Conservation (phyloP, 2,113 vertebrate genomes). For the Gyps fulvus region DNA sequence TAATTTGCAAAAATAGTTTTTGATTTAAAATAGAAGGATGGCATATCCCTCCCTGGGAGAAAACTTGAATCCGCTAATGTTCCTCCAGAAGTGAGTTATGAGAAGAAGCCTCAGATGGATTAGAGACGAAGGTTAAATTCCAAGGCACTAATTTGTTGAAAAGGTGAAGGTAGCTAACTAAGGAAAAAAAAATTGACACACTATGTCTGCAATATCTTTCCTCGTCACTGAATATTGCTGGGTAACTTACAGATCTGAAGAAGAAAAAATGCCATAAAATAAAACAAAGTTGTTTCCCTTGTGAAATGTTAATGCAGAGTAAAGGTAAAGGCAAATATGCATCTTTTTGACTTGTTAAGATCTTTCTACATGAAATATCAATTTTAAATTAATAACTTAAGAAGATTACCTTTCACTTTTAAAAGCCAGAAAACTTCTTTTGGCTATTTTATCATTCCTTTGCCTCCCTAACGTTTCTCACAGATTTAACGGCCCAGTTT, state of each 20-base stretch:
- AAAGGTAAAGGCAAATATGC: neutral
- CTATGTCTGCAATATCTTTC: neutral
- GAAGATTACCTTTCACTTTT: neutral
- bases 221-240: neutral
- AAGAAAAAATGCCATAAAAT: neutral
- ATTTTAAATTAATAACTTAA: neutral
- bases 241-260: neutral
- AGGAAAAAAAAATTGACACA: neutral
- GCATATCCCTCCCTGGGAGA: conserved; percentile 60
- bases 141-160: conserved; percentile 67
- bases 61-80: conserved; percentile 52
- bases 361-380: neutral
- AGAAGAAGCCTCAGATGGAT: conserved; percentile 62
- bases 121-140: conserved; percentile 71
- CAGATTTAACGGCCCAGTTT: neutral
- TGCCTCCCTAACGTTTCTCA: neutral
- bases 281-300: neutral
- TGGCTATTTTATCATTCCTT: neutral
- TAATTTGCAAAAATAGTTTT: conserved; percentile 70
- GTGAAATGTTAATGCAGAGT: neutral
- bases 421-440: neutral
- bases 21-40: conserved; percentile 71
- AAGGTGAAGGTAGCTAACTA: conserved; percentile 61
- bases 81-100: conserved; percentile 68
- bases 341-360: neutral